Evolutionary conservation across 92 coral and sea anemone species (phyloP).

Genomic region (Heliopora coerulea): DNA sequence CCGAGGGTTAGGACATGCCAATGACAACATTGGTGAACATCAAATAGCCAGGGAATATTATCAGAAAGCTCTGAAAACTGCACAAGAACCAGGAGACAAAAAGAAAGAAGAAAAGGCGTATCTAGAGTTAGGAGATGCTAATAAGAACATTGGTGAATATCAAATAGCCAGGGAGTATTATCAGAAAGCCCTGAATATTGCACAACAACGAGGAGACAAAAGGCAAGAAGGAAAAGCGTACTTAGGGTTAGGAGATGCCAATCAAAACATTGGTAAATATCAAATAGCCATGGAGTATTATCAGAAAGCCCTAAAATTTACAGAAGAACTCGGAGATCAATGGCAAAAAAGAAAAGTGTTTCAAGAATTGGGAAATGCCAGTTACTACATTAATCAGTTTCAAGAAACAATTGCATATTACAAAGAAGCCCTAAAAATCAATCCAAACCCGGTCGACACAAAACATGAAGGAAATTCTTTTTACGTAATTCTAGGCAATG

Average conservation of each 20-base stretch:
- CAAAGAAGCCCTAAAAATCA: conserved; percentile 10
- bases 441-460: conserved; percentile 1
- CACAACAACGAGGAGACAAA: too few species aligned
- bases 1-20: too few species aligned
- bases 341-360: background rate
- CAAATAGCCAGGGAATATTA: background rate
- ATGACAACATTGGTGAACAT: too few species aligned
- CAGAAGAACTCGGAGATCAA: background rate
- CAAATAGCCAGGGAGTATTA: too few species aligned
- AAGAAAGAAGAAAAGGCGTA: too few species aligned
- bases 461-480: conserved; percentile 7
- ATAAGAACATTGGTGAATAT: too few species aligned
- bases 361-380: background rate
- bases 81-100: too few species aligned
- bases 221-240: too few species aligned
- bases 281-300: background rate
- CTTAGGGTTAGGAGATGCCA: too few species aligned
- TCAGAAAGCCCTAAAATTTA: background rate
- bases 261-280: background rate
- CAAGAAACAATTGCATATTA: conserved; percentile 17
- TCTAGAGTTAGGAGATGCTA: too few species aligned
- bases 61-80: conserved; percentile 1
- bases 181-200: too few species aligned
- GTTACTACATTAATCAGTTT: background rate
- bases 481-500: conserved; percentile 19